phyloP scores from a whole-genome alignment of 2,797 vertebrate genomes.

The Coranthus polyacanthus region DNA sequence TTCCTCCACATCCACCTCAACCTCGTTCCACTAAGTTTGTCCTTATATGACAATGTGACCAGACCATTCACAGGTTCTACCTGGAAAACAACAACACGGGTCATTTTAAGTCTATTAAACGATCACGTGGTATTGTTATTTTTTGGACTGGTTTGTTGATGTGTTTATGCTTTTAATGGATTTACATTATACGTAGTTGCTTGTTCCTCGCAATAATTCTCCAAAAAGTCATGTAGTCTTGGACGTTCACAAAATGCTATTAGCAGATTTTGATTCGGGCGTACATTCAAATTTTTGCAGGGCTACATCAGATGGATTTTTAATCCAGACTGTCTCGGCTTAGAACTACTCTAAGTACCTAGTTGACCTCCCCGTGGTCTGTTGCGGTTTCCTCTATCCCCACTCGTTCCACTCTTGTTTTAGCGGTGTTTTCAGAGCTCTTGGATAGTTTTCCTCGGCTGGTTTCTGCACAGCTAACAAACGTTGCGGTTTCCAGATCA shows the following conservation, averaged over 20 bases:
- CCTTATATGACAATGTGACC: too few species aligned
- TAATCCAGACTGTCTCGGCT: constrained; percentile 7
- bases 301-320: constrained; percentile 21
- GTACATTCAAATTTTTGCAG: constrained; percentile 9
- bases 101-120: too few species aligned
- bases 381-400: constrained; percentile 40
- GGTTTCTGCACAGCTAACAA: constrained; percentile 38
- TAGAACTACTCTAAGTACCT: constrained; percentile 13
- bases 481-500: constrained; percentile 44
- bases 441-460: constrained; percentile 26
- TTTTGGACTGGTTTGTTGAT: too few species aligned
- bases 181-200: too few species aligned
- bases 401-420: constrained; percentile 51
- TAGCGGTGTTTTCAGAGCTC: constrained; percentile 52
- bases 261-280: constrained; percentile 9
- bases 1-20: too few species aligned
- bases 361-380: constrained; percentile 33
- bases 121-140: too few species aligned
- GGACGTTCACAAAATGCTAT: not conserved
- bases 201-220: too few species aligned
- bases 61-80: too few species aligned
- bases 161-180: too few species aligned
- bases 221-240: not conserved
- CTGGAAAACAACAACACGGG: too few species aligned
- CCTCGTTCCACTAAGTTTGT: too few species aligned